Evolutionary conservation across 2,113 vertebrate genomes (phyloP).

Genomic region (Malurus cyaneus): DNA sequence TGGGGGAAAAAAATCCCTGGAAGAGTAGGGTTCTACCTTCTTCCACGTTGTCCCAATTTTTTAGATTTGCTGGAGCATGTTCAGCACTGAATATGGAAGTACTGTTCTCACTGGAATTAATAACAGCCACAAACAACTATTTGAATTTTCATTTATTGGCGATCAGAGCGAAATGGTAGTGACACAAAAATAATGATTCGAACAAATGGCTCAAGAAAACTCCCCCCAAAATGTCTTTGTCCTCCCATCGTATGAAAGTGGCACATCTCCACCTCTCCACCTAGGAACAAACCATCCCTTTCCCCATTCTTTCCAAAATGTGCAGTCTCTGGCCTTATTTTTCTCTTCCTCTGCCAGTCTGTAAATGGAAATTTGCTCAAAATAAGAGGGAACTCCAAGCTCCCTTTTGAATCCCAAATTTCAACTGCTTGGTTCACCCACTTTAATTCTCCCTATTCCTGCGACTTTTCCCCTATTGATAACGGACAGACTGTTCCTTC

Average conservation of each 20-base stretch:
- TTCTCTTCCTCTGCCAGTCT: not conserved
- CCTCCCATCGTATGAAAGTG: not conserved
- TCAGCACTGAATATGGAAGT: not conserved
- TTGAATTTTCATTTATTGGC: not conserved
- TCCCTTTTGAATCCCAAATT: conserved; percentile 18
- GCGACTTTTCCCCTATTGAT: conserved; percentile 63
- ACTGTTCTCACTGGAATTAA: not conserved
- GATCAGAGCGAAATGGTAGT: not conserved
- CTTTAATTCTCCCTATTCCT: conserved; percentile 60
- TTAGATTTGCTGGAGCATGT: not conserved
- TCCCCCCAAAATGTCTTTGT: accelerated
- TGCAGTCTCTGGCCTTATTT: not conserved
- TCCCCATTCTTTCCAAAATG: not conserved
- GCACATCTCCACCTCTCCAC: not conserved
- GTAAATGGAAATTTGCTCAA: not conserved
- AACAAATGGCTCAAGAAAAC: not conserved
- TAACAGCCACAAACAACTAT: not conserved
- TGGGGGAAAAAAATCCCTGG: not conserved
- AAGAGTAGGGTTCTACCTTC: not conserved
- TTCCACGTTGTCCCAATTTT: not conserved
- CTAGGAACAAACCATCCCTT: not conserved
- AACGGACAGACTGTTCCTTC: conserved; percentile 76
- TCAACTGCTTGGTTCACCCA: not conserved
- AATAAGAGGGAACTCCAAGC: not conserved
- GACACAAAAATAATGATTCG: not conserved